Base-by-base conservation (phyloP, 1,140 invertebrate genomes). In the Caerostris darwini region DNA sequence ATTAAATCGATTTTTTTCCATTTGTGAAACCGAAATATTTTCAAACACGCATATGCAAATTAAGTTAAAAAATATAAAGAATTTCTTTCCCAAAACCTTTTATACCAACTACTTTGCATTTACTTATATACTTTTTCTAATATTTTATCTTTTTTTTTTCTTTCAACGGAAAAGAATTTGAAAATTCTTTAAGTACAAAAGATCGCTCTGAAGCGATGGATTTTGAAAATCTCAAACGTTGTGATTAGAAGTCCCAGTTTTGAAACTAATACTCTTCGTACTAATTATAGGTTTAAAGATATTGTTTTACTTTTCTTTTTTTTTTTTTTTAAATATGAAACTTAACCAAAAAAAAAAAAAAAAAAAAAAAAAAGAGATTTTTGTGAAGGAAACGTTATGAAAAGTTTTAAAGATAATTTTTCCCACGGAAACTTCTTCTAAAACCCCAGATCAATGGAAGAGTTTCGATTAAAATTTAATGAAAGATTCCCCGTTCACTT, bases 391-490 rank as follows among this genome's bases (percentile, higher is more conserved):
- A 77, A 50, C 2, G 71, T 77, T 77, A 53, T 77, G 34, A 77
- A 77, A 53, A 77, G 71, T 77, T 53, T 50, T 50, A 34, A 77
- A 50, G 34, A 50, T 77, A 50, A 53, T 77, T 77, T 77, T 77
- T 77, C 34, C 71, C 53, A 12, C 71, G 12, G 17, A 34, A 77
- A 77, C 53, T 50, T 77, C 34, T 77, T 77, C 71, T 77, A 5
- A 53, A 34, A 34, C 19, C 19, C 10, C 34, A 53, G 19, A 77
- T 77, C 71, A 77, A 77, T 77, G 50, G 71, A 77, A 77, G 34
- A 34, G 10, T 34, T 77, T 77, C 71, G 71, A 77, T 77, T 77
- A 77, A 77, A 50, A 50, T 77, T 77, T 77, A 77, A 77, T 77
- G 71, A 77, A 77, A 77, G 10, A 19, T 53, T 77, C 71, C 50